Base-by-base conservation (phyloP, 2,888 invertebrate species). In the Galerucella calmariensis region DNA sequence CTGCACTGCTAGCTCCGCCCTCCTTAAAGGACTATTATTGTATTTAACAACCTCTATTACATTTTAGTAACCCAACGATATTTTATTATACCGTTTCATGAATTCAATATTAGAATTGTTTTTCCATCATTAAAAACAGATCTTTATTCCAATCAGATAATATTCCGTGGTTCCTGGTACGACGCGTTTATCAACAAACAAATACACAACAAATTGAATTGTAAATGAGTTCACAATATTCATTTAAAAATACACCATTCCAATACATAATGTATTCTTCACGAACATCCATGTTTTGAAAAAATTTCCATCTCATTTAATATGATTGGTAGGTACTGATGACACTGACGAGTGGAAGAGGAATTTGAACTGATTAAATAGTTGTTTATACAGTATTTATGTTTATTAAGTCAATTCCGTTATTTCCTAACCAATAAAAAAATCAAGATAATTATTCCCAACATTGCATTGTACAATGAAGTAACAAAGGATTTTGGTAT, bases 241-340 rank as follows among this genome's bases (percentile, higher is more conserved):
- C 67, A 67, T 67, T 67, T 56, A 58, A 58, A 67, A 56, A 35
- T 56, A 58, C 41, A 67, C 56, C 67, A 53, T 67, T 67, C 56
- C 53, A 53, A 56, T 56, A 35, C 67, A 58, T 67, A 58, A 67
- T 67, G 67, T 67, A 58, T 67, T 56, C 58, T 41, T 56, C 41
- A 35, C 41, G 44, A 56, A 58, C 67, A 67, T 56, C 53, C 56
- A 67, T 56, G 67, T 56, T 41, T 20, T 67, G 58, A 67, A 67
- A 67, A 67, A 58, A 67, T 67, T 67, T 56, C 41, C 67, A 67
- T 67, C 58, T 67, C 67, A 67, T 67, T 67, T 56, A 16, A 16
- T 56, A 56, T 67, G 41, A 41, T 67, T 67, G 27, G 27, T 59
- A 59, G 27, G 11, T 59, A 59, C 27, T 24, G 59, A 5, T 51